phyloP scores from a whole-genome alignment of 2,888 invertebrate genomes.

The Heliconius sara region DNA sequence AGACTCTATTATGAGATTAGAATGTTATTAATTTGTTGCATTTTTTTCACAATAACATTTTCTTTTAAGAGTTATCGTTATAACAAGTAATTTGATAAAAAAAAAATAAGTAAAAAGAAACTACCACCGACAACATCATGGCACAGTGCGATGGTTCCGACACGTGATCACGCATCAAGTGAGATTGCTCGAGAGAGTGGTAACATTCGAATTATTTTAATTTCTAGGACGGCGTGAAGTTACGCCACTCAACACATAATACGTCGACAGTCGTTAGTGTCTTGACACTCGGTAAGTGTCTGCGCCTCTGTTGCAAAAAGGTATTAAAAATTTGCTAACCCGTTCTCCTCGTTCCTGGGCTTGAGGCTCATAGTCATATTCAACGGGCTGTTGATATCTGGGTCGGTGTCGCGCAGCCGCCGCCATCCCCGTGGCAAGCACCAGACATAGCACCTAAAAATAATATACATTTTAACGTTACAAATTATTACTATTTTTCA shows the following conservation, averaged over 20 bases:
- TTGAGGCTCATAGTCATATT: constrained; percentile 76
- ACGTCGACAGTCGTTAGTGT: too few species aligned
- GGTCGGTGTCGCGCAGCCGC: constrained; percentile 69
- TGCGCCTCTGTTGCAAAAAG: background rate
- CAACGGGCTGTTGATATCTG: constrained; percentile 63
- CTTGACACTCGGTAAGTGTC: background rate
- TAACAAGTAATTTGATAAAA: background rate
- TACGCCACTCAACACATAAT: too few species aligned
- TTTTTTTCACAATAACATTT: background rate
- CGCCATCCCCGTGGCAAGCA: constrained; percentile 64
- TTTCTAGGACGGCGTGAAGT: background rate
- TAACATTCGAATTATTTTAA: background rate
- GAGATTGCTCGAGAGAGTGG: too few species aligned
- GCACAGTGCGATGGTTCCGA: too few species aligned
- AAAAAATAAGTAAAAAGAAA: background rate
- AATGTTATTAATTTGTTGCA: background rate
- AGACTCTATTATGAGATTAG: background rate
- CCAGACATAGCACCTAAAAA: constrained; percentile 70
- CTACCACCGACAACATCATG: background rate
- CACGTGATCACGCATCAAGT: too few species aligned
- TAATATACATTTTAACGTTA: constrained; percentile 41
- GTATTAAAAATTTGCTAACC: constrained; percentile 26
- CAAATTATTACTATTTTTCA: background rate
- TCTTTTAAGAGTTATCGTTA: background rate
- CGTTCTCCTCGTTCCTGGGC: constrained; percentile 64